Evolutionary conservation across 2,113 vertebrate genomes (phyloP).

Genomic region (Todiramphus chloris): DNA sequence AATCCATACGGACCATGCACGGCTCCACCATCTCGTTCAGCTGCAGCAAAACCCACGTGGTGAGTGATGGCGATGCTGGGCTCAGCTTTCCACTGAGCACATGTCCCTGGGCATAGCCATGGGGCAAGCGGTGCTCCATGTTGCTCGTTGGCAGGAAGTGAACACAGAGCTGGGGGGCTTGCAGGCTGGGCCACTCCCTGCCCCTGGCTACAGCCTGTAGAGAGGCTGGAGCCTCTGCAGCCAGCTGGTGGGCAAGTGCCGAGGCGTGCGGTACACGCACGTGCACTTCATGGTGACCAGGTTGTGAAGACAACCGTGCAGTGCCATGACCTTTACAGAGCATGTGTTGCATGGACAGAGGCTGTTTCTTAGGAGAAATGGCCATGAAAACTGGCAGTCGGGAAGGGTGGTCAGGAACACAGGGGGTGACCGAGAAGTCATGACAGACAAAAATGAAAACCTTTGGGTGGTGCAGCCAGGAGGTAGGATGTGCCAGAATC

Average conservation of each 20-base stretch:
- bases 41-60: constrained; percentile 81
- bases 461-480: not conserved
- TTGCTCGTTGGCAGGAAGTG: not conserved
- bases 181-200: not conserved
- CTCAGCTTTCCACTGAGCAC: not conserved
- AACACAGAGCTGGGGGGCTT: not conserved
- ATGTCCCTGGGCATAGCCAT: not conserved
- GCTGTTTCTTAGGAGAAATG: not conserved
- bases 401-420: not conserved
- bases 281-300: not conserved
- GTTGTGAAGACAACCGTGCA: not conserved
- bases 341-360: not conserved
- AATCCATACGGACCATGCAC: constrained; percentile 78
- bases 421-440: not conserved
- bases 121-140: fast-evolving
- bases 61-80: constrained; percentile 66
- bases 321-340: not conserved
- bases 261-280: not conserved
- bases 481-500: not conserved
- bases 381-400: not conserved
- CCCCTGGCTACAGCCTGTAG: not conserved
- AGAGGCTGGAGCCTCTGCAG: not conserved
- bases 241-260: not conserved
- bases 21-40: constrained; percentile 82
- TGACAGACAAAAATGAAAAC: not conserved